Base-by-base conservation (phyloP, 2,113 vertebrate species). In the Sorex fumeus region DNA sequence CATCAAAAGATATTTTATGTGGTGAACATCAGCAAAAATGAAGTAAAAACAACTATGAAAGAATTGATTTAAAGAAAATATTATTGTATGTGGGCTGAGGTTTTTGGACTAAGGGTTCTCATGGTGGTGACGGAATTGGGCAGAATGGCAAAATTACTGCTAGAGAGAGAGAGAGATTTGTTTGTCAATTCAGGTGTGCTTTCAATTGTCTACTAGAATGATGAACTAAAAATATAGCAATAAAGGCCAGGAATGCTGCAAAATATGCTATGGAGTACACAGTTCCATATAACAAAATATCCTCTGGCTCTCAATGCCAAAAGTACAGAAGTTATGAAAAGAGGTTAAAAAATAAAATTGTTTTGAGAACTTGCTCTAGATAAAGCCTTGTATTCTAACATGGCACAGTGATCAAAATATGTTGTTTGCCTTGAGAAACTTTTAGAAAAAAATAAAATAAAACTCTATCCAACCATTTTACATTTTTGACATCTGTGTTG, bases 401-500 rank as follows among this genome's bases (percentile, higher is more conserved):
- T 21, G 19, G 82, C 28, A 47, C 67, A 81, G 32, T 60, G 62
- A 70, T 74, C 19, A 62, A 86, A 89, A 67, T 64, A 15, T 57
- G 28, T 53, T 60, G 50, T 93, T 93, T 83, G 75, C 70, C 62
- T 93, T 45, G 45, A 74, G 34, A 80, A 93, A 86, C 80, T 91
- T 72, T 13, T 69, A 74, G 70, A 78, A 28, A 83, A 93, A 85
- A 81, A 70, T 72, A 62, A 90, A 87, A 43, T 47, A 74, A 69
- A 43, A 27, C 30, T 83, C 53, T 53, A 43, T 5, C 60, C 88
- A 66, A 13, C 80, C 79, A 83, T 80, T 93, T 87, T 88, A 64
- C 45, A 88, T 95, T 90, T 88, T 72, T 93, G 92, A 95, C 94
- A 96, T 97, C 95, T 96, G 94, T 84, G 91, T 78, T 88, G 91